phyloP scores from a whole-genome alignment of 2,113 vertebrate species.

The Cynopterus brachyotis region DNA sequence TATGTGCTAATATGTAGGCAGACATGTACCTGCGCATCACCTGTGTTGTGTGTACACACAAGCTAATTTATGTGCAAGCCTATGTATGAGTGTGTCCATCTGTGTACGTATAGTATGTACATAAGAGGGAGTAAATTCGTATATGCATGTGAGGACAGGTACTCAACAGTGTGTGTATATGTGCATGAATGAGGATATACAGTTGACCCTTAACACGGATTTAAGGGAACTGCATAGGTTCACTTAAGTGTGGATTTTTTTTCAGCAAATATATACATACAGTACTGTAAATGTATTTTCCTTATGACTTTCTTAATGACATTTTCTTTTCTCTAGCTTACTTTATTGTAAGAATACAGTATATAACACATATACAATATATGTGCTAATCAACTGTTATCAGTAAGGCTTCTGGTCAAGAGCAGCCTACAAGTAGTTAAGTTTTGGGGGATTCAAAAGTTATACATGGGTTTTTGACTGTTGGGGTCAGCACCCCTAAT shows the following conservation, averaged over 20 bases:
- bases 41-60: neutral
- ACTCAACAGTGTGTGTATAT: neutral
- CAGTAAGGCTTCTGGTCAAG: neutral
- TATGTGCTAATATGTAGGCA: neutral
- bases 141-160: neutral
- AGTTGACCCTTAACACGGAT: neutral
- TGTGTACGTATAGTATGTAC: neutral
- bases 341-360: neutral
- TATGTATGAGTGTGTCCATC: neutral
- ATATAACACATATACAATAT: neutral
- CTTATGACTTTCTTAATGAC: neutral
- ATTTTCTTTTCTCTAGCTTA: neutral
- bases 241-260: neutral
- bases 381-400: neutral
- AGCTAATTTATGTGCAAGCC: neutral
- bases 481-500: neutral
- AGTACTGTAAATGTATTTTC: neutral
- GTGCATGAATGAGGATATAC: neutral
- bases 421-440: neutral
- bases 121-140: neutral
- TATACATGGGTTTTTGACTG: neutral
- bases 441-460: neutral
- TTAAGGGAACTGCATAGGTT: neutral
- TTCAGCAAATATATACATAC: neutral
- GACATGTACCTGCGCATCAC: slow-evolving; percentile 17